Evolutionary conservation across 2,113 vertebrate species (phyloP), one percentile per base, ranked within the genome.

Genomic region (Serilophus lunatus): DNA sequence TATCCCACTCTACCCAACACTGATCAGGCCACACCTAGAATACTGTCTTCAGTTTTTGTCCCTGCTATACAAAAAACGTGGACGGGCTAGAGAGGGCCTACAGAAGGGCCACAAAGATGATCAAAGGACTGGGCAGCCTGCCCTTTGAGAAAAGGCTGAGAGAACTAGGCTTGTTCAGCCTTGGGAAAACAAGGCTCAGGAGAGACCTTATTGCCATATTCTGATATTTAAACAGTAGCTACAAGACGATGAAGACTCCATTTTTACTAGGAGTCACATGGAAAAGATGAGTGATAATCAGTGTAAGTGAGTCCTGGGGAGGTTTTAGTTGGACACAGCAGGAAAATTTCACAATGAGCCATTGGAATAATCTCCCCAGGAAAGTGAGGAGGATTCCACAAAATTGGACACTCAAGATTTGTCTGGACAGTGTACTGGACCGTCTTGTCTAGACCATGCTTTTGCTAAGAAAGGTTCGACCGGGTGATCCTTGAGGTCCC

Each of bases 371-470:
- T 56, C 35, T 68, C 5, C 18, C 15, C 25, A 16, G 31, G 26
- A 49, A 63, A 49, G 53, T 20, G 35, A 29, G 38, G 38, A 49
- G 7, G 40, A 49, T 75, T 81, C 18, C 26, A 6, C 35, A 49
- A 0, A 1, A 2, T 0, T 47, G 29, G 45, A 42, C 29, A 25
- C 25, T 47, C 2, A 65, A 29, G 13, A 18, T 65, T 77, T 16
- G 6, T 56, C 44, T 65, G 44, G 25, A 33, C 14, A 40, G 50
- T 3, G 12, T 57, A 12, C 64, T 77, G 51, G 38, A 15, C 9
- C 14, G 17, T 53, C 10, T 70, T 23, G 5, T 59, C 20, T 35
- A 64, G 25, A 36, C 38, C 33, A 4, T 89, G 38, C 5, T n/a
- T 88, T 50, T 72, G 26, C 19, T 26, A 49, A 38, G 65, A 54